Percentiles rank a stretch among this genome's conserved stretches.
These are phyloP conservation scores for Leptinotarsa rubiginosa DNA, from an alignment of 2,888 invertebrate genomes.

Conservation along the genomic window DNA sequence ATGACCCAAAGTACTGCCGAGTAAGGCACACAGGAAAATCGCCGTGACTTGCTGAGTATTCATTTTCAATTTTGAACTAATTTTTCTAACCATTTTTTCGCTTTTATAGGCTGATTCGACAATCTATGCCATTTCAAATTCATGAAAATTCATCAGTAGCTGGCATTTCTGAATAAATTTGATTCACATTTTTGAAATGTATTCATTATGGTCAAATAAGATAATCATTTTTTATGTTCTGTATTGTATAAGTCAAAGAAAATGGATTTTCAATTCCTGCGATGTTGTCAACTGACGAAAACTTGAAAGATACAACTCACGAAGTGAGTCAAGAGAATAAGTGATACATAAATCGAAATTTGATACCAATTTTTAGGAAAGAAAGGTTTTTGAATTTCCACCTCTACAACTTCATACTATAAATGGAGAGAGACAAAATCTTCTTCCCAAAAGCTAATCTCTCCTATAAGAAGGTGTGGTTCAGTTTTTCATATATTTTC, in stretches of 20 bases:
- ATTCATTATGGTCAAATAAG: background rate
- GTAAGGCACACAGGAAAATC: constrained; percentile 48
- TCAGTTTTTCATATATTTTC: too few relatives aligned
- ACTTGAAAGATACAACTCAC: too few relatives aligned
- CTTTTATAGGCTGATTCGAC: constrained; percentile 34
- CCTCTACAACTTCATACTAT: too few relatives aligned
- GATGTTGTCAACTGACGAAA: too few relatives aligned
- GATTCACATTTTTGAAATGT: background rate
- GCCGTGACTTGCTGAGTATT: constrained; percentile 48
- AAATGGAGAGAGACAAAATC: too few relatives aligned
- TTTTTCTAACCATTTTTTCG: constrained; percentile 21
- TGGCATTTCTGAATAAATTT: constrained; percentile 36
- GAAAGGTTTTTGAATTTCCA: too few relatives aligned
- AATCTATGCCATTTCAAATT: constrained; percentile 33
- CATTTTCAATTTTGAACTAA: constrained; percentile 48
- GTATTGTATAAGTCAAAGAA: background rate
- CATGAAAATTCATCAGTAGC: constrained; percentile 12
- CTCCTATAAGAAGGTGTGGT: too few relatives aligned
- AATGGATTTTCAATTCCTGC: background rate
- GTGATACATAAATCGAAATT: too few relatives aligned
- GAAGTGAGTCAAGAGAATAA: too few relatives aligned
- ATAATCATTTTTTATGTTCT: background rate
- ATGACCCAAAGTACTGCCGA: constrained; percentile 49
- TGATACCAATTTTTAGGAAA: too few relatives aligned
- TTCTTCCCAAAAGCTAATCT: too few relatives aligned